Evolutionary conservation across 2,888 invertebrate species (phyloP).

Genomic region (Meiosimyza decipiens): DNA sequence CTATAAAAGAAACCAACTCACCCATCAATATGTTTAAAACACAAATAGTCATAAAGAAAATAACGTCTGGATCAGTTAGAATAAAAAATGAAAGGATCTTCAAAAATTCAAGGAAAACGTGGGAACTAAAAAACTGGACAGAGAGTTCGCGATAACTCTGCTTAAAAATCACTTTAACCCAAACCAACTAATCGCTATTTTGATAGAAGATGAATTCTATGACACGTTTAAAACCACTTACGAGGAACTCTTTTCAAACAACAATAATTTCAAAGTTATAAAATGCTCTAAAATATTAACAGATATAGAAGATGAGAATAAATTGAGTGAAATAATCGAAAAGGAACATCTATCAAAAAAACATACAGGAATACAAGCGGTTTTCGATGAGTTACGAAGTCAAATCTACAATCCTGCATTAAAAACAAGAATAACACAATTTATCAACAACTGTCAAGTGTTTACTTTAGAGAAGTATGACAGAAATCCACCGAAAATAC

Average conservation of each 20-base stretch:
- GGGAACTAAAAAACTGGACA: slow-evolving; percentile 21
- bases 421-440: slow-evolving; percentile 40
- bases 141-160: slow-evolving; percentile 12
- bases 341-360: too few species aligned
- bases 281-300: too few species aligned
- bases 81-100: slow-evolving; percentile 30
- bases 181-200: slow-evolving; percentile 14
- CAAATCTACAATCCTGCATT: slow-evolving; percentile 41
- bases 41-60: slow-evolving; percentile 15
- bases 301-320: too few species aligned
- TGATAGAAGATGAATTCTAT: slow-evolving; percentile 38
- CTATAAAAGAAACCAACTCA: slow-evolving; percentile 25
- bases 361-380: slow-evolving; percentile 39
- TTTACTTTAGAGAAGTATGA: slow-evolving; percentile 41
- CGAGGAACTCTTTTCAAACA: too few species aligned
- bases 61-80: slow-evolving; percentile 21
- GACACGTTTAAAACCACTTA: too few species aligned
- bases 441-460: slow-evolving; percentile 45
- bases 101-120: slow-evolving; percentile 31
- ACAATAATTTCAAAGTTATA: too few species aligned
- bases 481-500: slow-evolving; percentile 37
- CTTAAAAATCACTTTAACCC: slow-evolving; percentile 34
- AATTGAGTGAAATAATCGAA: too few species aligned
- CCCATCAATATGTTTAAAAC: slow-evolving; percentile 23
- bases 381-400: slow-evolving; percentile 29